These are phyloP conservation scores for Lasioglossum villosulum DNA, from an alignment of 2,888 invertebrate genomes.

Conservation along the genomic window DNA sequence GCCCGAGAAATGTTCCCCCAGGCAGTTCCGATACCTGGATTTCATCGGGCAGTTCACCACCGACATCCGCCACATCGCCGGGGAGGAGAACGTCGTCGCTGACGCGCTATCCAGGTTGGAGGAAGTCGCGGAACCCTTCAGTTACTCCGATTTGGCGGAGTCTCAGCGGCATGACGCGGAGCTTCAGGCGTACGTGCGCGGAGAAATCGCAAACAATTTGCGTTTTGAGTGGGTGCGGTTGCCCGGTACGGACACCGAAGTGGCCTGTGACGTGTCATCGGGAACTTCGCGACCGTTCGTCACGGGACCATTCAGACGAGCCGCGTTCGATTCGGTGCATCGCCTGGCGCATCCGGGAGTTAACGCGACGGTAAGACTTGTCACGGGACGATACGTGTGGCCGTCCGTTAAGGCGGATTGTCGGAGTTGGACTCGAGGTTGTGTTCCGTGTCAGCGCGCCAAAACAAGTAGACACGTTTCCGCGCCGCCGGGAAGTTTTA, in stretches of 20 bases:
- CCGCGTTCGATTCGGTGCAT: neutral
- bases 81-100: neutral
- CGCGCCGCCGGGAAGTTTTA: neutral
- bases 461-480: neutral
- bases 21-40: neutral
- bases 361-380: neutral
- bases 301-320: neutral
- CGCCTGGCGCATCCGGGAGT: slow-evolving; percentile 8
- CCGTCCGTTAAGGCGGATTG: slow-evolving; percentile 6
- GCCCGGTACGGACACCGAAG: neutral
- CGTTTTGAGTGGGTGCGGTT: neutral
- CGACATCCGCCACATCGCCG: neutral
- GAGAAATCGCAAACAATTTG: neutral
- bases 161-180: neutral
- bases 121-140: neutral
- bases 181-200: neutral
- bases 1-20: neutral
- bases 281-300: neutral
- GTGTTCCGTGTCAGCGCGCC: neutral
- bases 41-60: neutral
- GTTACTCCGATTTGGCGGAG: too few relatives aligned
- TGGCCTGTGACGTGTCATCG: neutral
- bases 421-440: neutral
- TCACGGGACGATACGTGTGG: neutral
- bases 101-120: neutral